A percentile compares a stretch with the other conserved stretches of the same genome.
Conservation (phyloP, 1,140 invertebrate species). For the Saccostrea glomerata region DNA sequence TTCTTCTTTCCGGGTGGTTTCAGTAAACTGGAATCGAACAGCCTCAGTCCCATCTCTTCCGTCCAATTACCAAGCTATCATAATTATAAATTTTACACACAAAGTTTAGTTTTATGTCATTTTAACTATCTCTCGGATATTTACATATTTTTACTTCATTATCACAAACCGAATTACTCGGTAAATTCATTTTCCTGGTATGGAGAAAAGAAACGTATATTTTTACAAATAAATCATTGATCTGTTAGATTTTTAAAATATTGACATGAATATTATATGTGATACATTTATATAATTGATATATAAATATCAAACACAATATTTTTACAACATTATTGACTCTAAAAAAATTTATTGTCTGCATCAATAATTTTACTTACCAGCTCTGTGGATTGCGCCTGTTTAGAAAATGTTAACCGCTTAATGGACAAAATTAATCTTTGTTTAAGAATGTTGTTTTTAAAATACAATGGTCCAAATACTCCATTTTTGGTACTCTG, state of each 20-base stretch:
- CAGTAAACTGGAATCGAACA: conserved; percentile 84
- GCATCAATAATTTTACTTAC: background rate
- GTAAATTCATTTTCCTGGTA: too few relatives aligned
- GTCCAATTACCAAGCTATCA: conserved; percentile 79
- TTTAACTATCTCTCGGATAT: too few relatives aligned
- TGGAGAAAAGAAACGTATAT: too few relatives aligned
- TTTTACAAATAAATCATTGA: too few relatives aligned
- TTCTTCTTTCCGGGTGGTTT: conserved; percentile 85
- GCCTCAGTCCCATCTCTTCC: conserved; percentile 82
- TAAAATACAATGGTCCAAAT: conserved; percentile 58
- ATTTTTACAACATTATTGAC: background rate
- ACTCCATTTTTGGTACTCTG: conserved; percentile 57
- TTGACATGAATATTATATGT: too few relatives aligned
- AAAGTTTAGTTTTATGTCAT: background rate
- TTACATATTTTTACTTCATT: too few relatives aligned
- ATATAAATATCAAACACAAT: too few relatives aligned
- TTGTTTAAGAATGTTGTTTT: conserved; percentile 52
- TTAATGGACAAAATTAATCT: conserved; percentile 59
- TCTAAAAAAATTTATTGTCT: background rate
- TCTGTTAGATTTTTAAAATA: too few relatives aligned
- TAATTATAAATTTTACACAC: conserved; percentile 65
- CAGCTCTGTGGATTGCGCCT: background rate
- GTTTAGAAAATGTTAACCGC: conserved; percentile 47
- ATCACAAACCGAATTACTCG: too few relatives aligned
- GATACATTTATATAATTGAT: too few relatives aligned